Percentiles rank a stretch among this genome's conserved stretches.
These are phyloP conservation scores for Petromus typicus DNA, from an alignment of 2,113 vertebrate genomes.

Conservation along the genomic window DNA sequence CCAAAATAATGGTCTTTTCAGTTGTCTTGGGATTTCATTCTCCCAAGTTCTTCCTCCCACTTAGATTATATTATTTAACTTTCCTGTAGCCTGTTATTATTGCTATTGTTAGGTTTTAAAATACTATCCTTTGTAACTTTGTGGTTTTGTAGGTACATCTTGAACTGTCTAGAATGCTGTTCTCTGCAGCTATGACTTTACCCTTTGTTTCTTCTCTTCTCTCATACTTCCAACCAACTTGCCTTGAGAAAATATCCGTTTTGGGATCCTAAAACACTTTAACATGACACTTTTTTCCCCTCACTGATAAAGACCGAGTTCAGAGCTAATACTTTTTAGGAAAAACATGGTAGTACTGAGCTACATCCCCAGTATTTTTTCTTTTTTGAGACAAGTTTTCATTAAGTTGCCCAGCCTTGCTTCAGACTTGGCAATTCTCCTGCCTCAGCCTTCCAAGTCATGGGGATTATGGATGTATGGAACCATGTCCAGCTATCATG, in stretches of 20 bases:
- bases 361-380: neutral
- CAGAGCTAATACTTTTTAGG: neutral
- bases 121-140: neutral
- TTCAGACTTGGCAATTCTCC: neutral
- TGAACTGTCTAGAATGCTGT: neutral
- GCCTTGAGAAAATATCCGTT: neutral
- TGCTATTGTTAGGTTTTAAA: conserved; percentile 3
- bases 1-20: neutral
- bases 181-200: neutral
- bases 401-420: neutral
- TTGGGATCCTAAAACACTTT: neutral
- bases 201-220: neutral
- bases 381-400: neutral
- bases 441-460: neutral
- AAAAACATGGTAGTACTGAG: neutral
- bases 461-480: neutral
- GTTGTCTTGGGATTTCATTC: conserved; percentile 15
- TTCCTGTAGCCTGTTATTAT: neutral
- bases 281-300: neutral
- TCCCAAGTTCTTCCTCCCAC: neutral
- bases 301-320: neutral
- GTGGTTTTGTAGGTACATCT: neutral
- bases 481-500: neutral
- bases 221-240: neutral
- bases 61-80: conserved; percentile 17